Conservation (phyloP, 2,113 vertebrate genomes). For the Penelope pileata region DNA sequence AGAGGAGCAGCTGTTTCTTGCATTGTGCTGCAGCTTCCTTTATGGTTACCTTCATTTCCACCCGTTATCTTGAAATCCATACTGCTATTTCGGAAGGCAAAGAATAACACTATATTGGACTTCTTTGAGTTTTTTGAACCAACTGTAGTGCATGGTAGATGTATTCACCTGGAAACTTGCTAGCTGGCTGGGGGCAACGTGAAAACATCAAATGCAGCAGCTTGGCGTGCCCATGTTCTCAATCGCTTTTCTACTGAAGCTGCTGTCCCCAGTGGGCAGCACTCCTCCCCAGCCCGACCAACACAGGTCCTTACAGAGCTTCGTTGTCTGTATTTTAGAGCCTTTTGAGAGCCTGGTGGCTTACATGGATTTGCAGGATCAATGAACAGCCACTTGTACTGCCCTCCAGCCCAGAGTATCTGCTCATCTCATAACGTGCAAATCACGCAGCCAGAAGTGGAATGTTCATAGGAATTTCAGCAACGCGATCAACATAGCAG, state of each 20-base stretch:
- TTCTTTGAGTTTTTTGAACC: not conserved
- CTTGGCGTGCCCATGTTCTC: not conserved
- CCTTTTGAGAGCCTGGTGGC: not conserved
- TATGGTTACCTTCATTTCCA: not conserved
- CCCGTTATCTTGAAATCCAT: not conserved
- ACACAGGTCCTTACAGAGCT: not conserved
- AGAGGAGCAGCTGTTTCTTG: not conserved
- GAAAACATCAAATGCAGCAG: not conserved
- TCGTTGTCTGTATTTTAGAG: not conserved
- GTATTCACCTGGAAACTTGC: not conserved
- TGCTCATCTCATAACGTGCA: not conserved
- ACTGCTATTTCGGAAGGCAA: not conserved
- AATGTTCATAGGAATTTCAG: not conserved
- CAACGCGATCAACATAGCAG: not conserved
- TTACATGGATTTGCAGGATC: not conserved
- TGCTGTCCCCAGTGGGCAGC: not conserved
- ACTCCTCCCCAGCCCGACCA: not conserved
- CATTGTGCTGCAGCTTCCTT: not conserved
- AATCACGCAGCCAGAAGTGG: fast-evolving
- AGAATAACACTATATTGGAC: not conserved
- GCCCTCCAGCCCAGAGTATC: not conserved
- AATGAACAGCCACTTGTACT: not conserved
- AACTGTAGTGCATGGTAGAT: not conserved
- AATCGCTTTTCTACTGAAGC: not conserved
- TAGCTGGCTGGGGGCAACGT: not conserved